phyloP scores from a whole-genome alignment of 2,888 invertebrate genomes.

The Marasmarcha lunaedactyla region DNA sequence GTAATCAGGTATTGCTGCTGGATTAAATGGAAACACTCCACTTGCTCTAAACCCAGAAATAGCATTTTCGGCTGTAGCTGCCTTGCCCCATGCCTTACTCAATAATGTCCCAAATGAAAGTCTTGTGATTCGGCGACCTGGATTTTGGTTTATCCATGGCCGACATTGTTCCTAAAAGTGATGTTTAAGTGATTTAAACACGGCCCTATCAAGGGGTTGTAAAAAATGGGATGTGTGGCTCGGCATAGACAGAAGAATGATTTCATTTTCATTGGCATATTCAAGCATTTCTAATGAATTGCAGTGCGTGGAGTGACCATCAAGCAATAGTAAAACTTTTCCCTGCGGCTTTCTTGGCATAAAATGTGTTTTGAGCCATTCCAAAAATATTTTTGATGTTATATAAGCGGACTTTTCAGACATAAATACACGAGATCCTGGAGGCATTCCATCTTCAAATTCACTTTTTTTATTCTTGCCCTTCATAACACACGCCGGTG shows the following conservation, averaged over 20 bases:
- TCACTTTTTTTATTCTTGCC: constrained; percentile 18
- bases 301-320: constrained; percentile 17
- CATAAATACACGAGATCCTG: constrained; percentile 16
- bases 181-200: constrained; percentile 19
- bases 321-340: constrained; percentile 16
- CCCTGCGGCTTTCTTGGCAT: constrained; percentile 14
- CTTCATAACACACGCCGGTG: constrained; percentile 16
- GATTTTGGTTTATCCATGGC: constrained; percentile 15
- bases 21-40: too few relatives aligned
- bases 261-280: constrained; percentile 14
- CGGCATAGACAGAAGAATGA: constrained; percentile 15
- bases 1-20: too few relatives aligned
- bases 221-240: constrained; percentile 18
- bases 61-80: constrained; percentile 17
- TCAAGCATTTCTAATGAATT: constrained; percentile 9
- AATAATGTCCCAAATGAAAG: constrained; percentile 12
- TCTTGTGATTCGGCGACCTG: constrained; percentile 12
- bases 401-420: constrained; percentile 14
- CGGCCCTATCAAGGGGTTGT: constrained; percentile 14
- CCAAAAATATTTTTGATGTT: constrained; percentile 12
- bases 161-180: constrained; percentile 16
- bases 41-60: constrained; percentile 17
- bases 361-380: constrained; percentile 14
- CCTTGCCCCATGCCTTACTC: constrained; percentile 15
- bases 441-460: constrained; percentile 18